phyloP scores from a whole-genome alignment of 2,113 vertebrate species.

The Tenrec ecaudatus region DNA sequence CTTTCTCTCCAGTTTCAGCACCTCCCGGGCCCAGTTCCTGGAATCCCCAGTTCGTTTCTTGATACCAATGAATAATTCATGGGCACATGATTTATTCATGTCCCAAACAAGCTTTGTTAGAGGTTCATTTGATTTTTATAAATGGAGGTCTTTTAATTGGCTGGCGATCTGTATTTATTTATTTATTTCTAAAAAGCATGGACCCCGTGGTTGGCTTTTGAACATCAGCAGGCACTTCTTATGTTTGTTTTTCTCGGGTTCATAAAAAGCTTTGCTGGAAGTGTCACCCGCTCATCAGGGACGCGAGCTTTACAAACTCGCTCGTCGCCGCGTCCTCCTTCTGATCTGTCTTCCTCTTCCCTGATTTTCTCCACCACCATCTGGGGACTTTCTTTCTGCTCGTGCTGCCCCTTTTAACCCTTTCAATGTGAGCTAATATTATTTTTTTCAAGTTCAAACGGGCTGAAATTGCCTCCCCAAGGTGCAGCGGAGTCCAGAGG shows the following conservation, averaged over 20 bases:
- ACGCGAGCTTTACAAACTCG: background rate
- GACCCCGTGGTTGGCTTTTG: constrained; percentile 70
- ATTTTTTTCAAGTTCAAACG: constrained; percentile 11
- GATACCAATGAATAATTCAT: constrained; percentile 77
- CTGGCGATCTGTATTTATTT: constrained; percentile 46
- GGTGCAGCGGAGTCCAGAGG: background rate
- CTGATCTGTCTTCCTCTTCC: background rate
- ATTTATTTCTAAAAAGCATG: background rate
- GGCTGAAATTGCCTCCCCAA: constrained; percentile 45
- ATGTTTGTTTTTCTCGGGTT: constrained; percentile 46
- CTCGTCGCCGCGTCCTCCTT: background rate
- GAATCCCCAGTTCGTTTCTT: constrained; percentile 54
- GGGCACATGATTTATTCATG: constrained; percentile 75
- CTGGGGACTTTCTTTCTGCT: background rate
- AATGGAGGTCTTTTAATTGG: constrained; percentile 76
- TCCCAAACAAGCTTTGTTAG: constrained; percentile 79
- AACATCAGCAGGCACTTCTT: constrained; percentile 73
- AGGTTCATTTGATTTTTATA: constrained; percentile 77
- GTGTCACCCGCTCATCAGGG: background rate
- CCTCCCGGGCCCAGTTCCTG: background rate
- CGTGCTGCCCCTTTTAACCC: background rate
- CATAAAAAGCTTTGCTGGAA: constrained; percentile 27
- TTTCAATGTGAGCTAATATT: background rate
- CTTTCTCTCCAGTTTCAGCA: background rate
- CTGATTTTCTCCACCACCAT: background rate